Conservation (phyloP, 2,888 invertebrate genomes). For the Lamellibrachia columna region DNA sequence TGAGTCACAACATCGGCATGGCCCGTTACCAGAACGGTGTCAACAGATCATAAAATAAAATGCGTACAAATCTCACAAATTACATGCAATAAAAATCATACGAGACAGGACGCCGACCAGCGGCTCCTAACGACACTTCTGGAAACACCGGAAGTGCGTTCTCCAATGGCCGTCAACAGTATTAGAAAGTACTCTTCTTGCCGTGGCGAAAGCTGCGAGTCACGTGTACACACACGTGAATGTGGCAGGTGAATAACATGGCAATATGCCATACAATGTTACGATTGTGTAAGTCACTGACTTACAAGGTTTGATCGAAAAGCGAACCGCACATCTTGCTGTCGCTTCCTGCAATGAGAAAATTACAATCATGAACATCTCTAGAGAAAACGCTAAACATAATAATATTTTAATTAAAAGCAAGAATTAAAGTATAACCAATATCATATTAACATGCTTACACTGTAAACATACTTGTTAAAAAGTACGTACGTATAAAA, state of each 20-base stretch:
- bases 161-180: conserved; percentile 1
- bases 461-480: too few relatives aligned
- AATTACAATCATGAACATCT: background rate
- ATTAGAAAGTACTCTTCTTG: conserved; percentile 7
- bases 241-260: conserved; percentile 27
- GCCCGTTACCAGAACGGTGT: background rate
- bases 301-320: conserved; percentile 35
- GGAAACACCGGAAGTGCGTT: background rate
- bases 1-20: background rate
- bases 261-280: conserved; percentile 39
- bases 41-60: background rate
- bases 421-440: background rate
- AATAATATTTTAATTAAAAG: background rate
- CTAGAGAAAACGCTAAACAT: background rate
- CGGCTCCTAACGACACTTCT: background rate
- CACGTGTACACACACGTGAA: background rate
- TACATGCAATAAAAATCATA: background rate
- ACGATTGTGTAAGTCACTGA: conserved; percentile 34
- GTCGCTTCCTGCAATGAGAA: conserved; percentile 33
- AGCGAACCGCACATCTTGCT: conserved; percentile 27
- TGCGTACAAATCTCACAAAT: background rate
- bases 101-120: background rate
- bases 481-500: too few relatives aligned
- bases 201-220: conserved; percentile 11
- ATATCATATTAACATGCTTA: background rate